phyloP scores from a whole-genome alignment of 2,797 vertebrate genomes.

The Micrastur ruficollis region DNA sequence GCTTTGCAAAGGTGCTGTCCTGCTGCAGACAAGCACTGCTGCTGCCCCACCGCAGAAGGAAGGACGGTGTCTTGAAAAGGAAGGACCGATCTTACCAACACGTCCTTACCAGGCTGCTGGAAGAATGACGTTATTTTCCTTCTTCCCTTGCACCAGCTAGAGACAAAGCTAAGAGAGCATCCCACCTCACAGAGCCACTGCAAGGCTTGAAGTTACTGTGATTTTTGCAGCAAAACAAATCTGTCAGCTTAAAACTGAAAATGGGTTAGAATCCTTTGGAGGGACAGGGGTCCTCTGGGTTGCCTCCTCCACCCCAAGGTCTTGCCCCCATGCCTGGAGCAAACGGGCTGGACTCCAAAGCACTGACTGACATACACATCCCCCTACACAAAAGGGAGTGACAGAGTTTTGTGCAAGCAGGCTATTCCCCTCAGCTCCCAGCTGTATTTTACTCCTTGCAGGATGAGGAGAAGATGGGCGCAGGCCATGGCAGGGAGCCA shows the following conservation, averaged over 20 bases:
- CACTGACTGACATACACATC: not conserved
- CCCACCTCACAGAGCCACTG: not conserved
- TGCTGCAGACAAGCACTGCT: not conserved
- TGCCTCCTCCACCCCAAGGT: not conserved
- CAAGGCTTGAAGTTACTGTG: not conserved
- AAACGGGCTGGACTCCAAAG: not conserved
- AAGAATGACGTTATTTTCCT: not conserved
- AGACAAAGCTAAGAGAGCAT: not conserved
- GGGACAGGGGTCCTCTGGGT: not conserved
- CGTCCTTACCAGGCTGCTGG: not conserved
- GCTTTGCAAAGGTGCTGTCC: not conserved
- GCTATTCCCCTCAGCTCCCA: not conserved
- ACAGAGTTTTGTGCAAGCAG: not conserved
- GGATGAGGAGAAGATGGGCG: accelerated
- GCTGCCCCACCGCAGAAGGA: not conserved
- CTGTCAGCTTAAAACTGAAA: not conserved
- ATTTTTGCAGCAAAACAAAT: not conserved
- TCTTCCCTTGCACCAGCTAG: not conserved
- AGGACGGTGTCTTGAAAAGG: not conserved
- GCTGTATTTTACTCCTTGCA: not conserved
- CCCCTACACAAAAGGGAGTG: not conserved
- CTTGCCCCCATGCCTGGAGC: not conserved
- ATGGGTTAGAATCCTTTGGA: not conserved
- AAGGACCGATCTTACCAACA: not conserved
- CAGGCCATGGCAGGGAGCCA: not conserved